Base-by-base conservation (phyloP, 1,140 invertebrate genomes). In the Sycophila sp. region DNA sequence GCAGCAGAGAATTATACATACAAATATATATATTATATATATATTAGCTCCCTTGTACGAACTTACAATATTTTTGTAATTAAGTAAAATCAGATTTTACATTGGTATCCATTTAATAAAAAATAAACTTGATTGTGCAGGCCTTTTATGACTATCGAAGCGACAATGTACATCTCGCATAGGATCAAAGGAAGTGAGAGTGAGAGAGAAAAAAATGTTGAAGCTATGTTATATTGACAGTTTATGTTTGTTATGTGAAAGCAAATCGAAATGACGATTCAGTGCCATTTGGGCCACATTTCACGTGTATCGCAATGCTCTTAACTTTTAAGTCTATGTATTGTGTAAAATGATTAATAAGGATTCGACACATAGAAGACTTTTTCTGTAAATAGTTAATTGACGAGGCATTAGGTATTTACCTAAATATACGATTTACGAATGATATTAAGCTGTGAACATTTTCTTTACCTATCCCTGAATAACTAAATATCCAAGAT, bases 401-500 rank as follows among this genome's bases (percentile, higher is more conserved):
- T 77, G 78, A 81, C 81, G 80, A 84, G 82, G 80, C 82, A 83
- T 83, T 85, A 86, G 82, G 83, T 81, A 85, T 84, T 85, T 80
- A 82, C 79, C 70, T 72, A 72, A 72, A 72, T 67, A 72, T 73
- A 66, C 56, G 40, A 70, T 70, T 70, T 69, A 70, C 42, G 56
- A 67, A 66, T 66, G 51, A 64, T 38, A 51, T 66, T 17, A 49
- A 63, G 24, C 45, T 49, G 8, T 6, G 58, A 4, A 26, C 5
- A n/a, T 45, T 69, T 69, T 62, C 4, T 56, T 69, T 69, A 36
- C 19, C 34, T n/a, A 13, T 47, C 65, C 53, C 28, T 30, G 40
- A n/a, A n/a, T n/a, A n/a, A n/a, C n/a, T n/a, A n/a, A n/a, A n/a
- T n/a, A n/a, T n/a, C n/a, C n/a, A n/a, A n/a, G n/a, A n/a, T n/a